phyloP scores from a whole-genome alignment of 2,888 invertebrate species.

The Liopterus haemorrhoidalis region DNA sequence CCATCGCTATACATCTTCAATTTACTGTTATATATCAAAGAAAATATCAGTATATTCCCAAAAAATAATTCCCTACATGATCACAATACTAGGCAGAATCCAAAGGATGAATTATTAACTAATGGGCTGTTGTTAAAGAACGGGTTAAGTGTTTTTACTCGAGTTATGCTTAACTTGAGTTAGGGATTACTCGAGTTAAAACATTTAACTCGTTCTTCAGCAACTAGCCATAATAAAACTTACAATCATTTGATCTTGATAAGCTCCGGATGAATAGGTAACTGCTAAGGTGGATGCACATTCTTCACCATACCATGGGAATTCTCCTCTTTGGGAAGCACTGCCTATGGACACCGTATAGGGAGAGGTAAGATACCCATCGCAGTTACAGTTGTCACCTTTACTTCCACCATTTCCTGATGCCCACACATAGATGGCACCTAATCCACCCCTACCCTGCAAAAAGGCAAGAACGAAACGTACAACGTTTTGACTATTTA shows the following conservation, averaged over 20 bases:
- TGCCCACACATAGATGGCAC: conserved; percentile 87
- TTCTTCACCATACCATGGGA: conserved; percentile 88
- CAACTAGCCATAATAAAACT: no score
- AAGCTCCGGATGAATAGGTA: conserved; percentile 83
- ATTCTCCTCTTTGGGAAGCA: conserved; percentile 72
- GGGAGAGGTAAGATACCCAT: conserved; percentile 79
- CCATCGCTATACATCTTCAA: no score
- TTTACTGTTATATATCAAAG: no score
- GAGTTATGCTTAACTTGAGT: no score
- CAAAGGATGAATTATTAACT: neutral
- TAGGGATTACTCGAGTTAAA: no score
- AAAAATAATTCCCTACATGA: no score
- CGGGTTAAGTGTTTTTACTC: no score
- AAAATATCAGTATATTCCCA: no score
- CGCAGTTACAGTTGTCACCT: conserved; percentile 85
- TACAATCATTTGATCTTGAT: conserved; percentile 82
- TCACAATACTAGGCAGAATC: no score
- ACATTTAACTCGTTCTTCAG: no score
- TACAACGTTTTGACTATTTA: no score
- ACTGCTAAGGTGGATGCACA: conserved; percentile 85
- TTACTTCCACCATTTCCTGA: conserved; percentile 83
- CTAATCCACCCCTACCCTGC: conserved; percentile 69
- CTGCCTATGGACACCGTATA: conserved; percentile 85
- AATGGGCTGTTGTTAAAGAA: neutral
- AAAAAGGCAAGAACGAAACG: conserved; percentile 38